Evolutionary conservation across 2,888 invertebrate species (phyloP).

Genomic region (Stegana nigrithorax): DNA sequence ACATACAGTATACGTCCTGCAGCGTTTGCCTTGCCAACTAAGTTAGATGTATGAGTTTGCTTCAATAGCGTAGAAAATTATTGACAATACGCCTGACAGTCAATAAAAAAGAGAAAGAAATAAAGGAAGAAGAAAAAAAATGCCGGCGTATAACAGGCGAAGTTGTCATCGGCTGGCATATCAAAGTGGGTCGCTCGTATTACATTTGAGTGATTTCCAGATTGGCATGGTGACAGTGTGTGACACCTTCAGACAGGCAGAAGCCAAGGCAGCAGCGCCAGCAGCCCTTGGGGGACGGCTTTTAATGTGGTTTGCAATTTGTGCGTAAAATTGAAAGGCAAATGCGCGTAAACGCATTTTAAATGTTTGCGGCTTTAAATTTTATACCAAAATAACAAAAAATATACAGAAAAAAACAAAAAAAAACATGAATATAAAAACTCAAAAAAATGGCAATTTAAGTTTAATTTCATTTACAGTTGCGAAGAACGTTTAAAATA

Average conservation of each 20-base stretch:
- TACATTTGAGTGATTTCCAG: slow-evolving; percentile 9
- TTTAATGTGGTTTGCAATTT: slow-evolving; percentile 2
- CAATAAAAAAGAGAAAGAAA: slow-evolving; percentile 20
- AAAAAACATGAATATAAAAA: not conserved
- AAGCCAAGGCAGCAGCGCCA: too few relatives aligned
- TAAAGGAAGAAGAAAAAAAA: too few relatives aligned
- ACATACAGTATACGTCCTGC: not conserved
- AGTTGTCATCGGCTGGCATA: not conserved
- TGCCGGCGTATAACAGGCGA: too few relatives aligned
- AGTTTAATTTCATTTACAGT: not conserved
- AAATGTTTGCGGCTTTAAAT: not conserved
- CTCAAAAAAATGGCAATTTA: too few relatives aligned
- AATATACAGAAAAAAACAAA: not conserved
- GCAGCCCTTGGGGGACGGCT: not conserved
- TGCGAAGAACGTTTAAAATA: too few relatives aligned
- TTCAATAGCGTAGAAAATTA: slow-evolving; percentile 16
- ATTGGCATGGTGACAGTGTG: slow-evolving; percentile 6
- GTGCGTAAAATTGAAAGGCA: slow-evolving; percentile 19
- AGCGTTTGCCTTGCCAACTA: too few relatives aligned
- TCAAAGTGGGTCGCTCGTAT: slow-evolving; percentile 16
- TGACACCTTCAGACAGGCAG: too few relatives aligned
- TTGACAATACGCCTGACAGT: slow-evolving; percentile 25
- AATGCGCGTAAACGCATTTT: slow-evolving; percentile 12
- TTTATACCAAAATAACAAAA: too few relatives aligned
- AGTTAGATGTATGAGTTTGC: not conserved